Evolutionary conservation across 2,888 invertebrate species (phyloP).

Genomic region (Drosophila longiperda): DNA sequence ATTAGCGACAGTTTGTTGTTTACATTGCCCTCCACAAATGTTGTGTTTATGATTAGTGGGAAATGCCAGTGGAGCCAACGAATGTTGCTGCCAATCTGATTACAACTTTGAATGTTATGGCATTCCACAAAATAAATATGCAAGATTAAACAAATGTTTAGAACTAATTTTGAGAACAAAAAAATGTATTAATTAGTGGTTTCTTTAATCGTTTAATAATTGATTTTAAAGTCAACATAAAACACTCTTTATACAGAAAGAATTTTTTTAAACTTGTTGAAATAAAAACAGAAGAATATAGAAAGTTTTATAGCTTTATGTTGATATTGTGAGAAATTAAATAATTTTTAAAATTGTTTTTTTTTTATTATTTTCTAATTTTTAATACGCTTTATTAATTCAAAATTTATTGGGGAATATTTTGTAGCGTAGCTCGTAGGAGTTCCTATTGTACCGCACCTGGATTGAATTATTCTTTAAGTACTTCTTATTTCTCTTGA

Average conservation of each 20-base stretch:
- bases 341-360: too few species aligned
- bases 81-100: slow-evolving; percentile 1
- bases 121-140: not conserved
- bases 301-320: too few species aligned
- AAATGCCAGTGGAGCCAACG: not conserved
- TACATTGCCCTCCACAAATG: slow-evolving; percentile 25
- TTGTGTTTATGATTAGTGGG: slow-evolving; percentile 23
- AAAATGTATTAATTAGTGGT: not conserved
- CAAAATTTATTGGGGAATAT: slow-evolving; percentile 94
- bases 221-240: not conserved
- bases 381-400: slow-evolving; percentile 88
- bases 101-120: not conserved
- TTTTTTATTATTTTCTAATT: not conserved
- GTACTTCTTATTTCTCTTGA: slow-evolving; percentile 91
- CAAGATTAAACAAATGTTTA: not conserved
- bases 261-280: not conserved
- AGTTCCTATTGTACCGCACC: slow-evolving; percentile 97
- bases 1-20: slow-evolving; percentile 64
- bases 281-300: not conserved
- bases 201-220: not conserved
- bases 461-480: slow-evolving; percentile 99
- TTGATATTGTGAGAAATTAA: too few species aligned
- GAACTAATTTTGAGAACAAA: not conserved
- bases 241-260: too few species aligned
- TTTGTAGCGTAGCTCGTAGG: slow-evolving; percentile 99